Evolutionary conservation across 2,888 invertebrate species (phyloP).

Genomic region (Lasioglossum oenotherae): DNA sequence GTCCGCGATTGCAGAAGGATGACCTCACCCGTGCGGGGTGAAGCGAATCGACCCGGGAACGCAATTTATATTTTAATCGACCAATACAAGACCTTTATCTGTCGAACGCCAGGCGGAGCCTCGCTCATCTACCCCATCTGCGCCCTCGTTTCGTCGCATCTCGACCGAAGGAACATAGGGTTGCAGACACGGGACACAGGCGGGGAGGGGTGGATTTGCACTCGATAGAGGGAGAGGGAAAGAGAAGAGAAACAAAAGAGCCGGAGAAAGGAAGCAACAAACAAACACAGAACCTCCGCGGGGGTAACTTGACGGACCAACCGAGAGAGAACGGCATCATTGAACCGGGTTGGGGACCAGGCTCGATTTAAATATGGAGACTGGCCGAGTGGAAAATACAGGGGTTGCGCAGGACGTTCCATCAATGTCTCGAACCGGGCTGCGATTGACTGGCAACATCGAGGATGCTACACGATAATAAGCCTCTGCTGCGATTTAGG

Average conservation of each 20-base stretch:
- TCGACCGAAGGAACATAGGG: slow-evolving; percentile 27
- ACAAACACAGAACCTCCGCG: background rate
- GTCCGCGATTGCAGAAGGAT: slow-evolving; percentile 20
- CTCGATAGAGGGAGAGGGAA: background rate
- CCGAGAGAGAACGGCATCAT: slow-evolving; percentile 22
- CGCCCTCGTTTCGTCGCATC: slow-evolving; percentile 20
- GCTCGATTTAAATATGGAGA: slow-evolving; percentile 58
- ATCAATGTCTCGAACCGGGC: slow-evolving; percentile 52
- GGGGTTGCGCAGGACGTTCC: slow-evolving; percentile 63
- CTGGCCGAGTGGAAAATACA: slow-evolving; percentile 73
- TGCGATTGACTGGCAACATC: slow-evolving; percentile 64
- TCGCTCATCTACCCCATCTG: slow-evolving; percentile 70
- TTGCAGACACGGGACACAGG: background rate
- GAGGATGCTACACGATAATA: slow-evolving; percentile 49
- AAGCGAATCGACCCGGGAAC: slow-evolving; percentile 14
- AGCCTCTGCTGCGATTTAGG: slow-evolving; percentile 21
- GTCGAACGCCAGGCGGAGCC: slow-evolving; percentile 77
- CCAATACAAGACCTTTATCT: slow-evolving; percentile 72
- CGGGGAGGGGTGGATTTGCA: background rate
- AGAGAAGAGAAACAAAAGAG: background rate
- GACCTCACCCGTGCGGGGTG: slow-evolving; percentile 30
- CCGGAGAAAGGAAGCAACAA: slow-evolving; percentile 27
- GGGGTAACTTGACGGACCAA: slow-evolving; percentile 13
- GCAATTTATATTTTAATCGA: slow-evolving; percentile 64
- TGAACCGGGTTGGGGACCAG: slow-evolving; percentile 33